Evolutionary conservation across 2,113 vertebrate genomes (phyloP), one percentile per base, ranked within the genome.

Genomic region (Dascyllus trimaculatus): DNA sequence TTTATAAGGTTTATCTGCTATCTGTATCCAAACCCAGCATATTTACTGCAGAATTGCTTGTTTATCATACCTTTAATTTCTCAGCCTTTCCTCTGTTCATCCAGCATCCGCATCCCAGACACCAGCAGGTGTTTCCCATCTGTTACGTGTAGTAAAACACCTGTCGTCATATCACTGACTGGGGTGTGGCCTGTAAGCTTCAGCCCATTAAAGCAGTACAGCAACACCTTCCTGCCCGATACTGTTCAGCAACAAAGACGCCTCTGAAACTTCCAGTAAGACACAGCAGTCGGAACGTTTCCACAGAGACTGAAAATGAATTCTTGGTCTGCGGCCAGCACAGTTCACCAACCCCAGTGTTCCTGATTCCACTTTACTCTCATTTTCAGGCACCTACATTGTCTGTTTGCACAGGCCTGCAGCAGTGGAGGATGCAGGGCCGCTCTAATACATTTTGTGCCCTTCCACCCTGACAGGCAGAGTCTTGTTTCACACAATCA

Each of bases 401-500:
- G 48, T 46, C 56, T 60, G 51, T 57, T 25, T 67, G 26, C 63
- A 72, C 52, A 63, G 53, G 25, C 24, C 29, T 61, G 19, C 35
- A 7, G 21, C 43, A 48, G 21, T 18, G 0, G 4, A 32, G 64
- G 60, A 71, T 69, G 60, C 72, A 64, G 11, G 45, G 65, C 35
- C 0, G 8, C 53, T 69, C 19, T 1, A 18, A 40, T 43, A 58
- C 40, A 21, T 19, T 52, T 24, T 51, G 24, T 72, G 29, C 26
- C 51, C 61, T 87, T 69, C 80, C 65, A 81, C 56, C 56, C 18
- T 46, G 19, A 11, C 7, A 52, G 15, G 22, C 66, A 25, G 18
- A 64, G 45, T 38, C 63, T 79, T 85, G 49, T 82, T 82, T 76
- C 53, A 65, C 60, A 73, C 57, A 24, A 38, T 66, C 32, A 18